Evolutionary conservation across 2,797 vertebrate species (phyloP).

Genomic region (Gadopsis marmoratus): DNA sequence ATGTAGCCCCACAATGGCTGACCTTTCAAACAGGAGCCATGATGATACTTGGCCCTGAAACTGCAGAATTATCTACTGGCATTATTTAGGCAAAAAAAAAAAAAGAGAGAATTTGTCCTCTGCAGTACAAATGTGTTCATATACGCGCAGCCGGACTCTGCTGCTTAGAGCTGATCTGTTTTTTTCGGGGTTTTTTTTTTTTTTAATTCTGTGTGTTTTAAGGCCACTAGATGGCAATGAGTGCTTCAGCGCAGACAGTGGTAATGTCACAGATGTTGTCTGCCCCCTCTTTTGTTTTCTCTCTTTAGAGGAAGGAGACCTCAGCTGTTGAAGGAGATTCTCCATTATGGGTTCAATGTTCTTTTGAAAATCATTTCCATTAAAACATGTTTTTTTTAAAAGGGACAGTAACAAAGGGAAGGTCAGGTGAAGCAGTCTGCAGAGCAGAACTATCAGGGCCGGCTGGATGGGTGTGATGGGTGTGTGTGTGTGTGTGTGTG

Average conservation of each 20-base stretch:
- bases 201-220: constrained; percentile 47
- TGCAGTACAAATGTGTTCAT: constrained; percentile 29
- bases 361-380: constrained; percentile 90
- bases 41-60: constrained; percentile 48
- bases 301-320: constrained; percentile 85
- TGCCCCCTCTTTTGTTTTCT: constrained; percentile 84
- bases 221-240: constrained; percentile 81
- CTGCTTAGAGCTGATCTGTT: constrained; percentile 16
- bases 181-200: no score
- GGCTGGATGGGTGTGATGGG: constrained; percentile 68
- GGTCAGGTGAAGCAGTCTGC: constrained; percentile 86
- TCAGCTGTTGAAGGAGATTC: constrained; percentile 89
- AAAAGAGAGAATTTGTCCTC: constrained; percentile 58
- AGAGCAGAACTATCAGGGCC: constrained; percentile 79
- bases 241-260: constrained; percentile 53
- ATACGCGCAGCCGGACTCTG: constrained; percentile 26
- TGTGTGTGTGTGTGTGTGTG: constrained; percentile 39
- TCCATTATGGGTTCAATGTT: constrained; percentile 89
- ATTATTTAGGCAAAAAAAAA: constrained; percentile 75
- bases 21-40: constrained; percentile 21
- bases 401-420: constrained; percentile 86
- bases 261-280: constrained; percentile 87
- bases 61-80: constrained; percentile 86
- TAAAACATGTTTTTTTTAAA: constrained; percentile 86
- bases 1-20: constrained; percentile 28